Percentiles rank a stretch among this genome's conserved stretches.
Evolutionary conservation across 2,888 invertebrate species (phyloP).

Genomic region (Drosophila niveifrons): DNA sequence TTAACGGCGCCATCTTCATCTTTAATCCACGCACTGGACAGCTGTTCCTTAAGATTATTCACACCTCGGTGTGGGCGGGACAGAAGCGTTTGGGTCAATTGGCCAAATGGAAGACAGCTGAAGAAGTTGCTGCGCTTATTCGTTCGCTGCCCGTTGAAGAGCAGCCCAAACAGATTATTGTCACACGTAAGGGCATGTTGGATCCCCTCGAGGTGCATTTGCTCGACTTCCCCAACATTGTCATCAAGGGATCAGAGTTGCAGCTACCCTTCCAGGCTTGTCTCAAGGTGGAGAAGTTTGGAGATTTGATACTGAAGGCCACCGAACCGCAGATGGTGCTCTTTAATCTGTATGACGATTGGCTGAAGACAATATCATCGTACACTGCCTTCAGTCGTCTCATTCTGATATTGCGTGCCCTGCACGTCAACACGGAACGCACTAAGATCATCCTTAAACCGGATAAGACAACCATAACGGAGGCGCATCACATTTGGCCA

Average conservation of each 20-base stretch:
- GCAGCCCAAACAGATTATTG: conserved; percentile 99
- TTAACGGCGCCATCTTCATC: conserved; percentile 99
- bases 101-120: conserved; percentile 99
- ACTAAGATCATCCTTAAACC: conserved; percentile 99
- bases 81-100: conserved; percentile 99
- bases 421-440: conserved; percentile 99
- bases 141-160: conserved; percentile 99
- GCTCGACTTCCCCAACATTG: conserved; percentile 99
- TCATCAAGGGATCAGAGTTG: conserved; percentile 99
- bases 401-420: conserved; percentile 97
- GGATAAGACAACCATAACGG: conserved; percentile 99
- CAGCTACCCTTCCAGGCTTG: conserved; percentile 99
- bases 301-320: conserved; percentile 98
- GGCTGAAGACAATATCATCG: conserved; percentile 99
- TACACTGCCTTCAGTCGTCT: conserved; percentile 99
- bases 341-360: conserved; percentile 99
- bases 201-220: conserved; percentile 99
- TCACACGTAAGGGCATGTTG: conserved; percentile 99
- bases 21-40: conserved; percentile 99
- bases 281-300: conserved; percentile 99
- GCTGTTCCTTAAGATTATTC: conserved; percentile 99
- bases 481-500: conserved; percentile 99
- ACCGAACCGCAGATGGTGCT: conserved; percentile 99
- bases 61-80: conserved; percentile 99
- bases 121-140: conserved; percentile 99